Evolutionary conservation across 2,888 invertebrate genomes (phyloP).

Genomic region (Catocala nupta): DNA sequence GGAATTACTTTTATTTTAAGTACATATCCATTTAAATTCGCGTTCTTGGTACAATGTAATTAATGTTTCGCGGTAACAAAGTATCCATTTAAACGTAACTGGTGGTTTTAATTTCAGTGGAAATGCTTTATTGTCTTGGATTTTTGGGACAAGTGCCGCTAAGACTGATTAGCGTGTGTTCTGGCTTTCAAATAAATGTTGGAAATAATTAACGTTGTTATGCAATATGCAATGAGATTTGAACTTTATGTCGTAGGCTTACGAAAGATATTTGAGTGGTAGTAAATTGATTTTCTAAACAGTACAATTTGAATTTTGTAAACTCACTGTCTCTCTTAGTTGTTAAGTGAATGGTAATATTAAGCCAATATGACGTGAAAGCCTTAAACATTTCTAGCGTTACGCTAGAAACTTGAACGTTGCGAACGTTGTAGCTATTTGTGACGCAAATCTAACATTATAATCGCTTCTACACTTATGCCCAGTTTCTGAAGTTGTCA

Average conservation of each 20-base stretch:
- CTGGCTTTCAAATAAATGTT: slow-evolving; percentile 22
- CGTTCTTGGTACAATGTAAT: slow-evolving; percentile 53
- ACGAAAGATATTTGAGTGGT: neutral
- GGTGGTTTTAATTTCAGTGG: slow-evolving; percentile 70
- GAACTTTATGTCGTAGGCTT: neutral
- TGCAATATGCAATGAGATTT: slow-evolving; percentile 3
- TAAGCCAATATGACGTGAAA: neutral
- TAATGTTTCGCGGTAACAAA: slow-evolving; percentile 69
- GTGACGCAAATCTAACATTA: too few species aligned
- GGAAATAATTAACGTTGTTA: slow-evolving; percentile 17
- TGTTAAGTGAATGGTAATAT: neutral
- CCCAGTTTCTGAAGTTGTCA: too few species aligned
- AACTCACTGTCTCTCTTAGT: neutral
- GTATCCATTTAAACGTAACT: slow-evolving; percentile 68
- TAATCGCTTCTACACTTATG: too few species aligned
- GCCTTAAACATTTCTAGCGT: too few species aligned
- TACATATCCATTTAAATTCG: slow-evolving; percentile 44
- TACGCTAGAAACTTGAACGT: too few species aligned
- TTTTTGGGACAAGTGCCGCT: slow-evolving; percentile 49
- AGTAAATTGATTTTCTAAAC: slow-evolving; percentile 3
- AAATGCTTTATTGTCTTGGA: slow-evolving; percentile 56
- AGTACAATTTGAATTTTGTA: neutral
- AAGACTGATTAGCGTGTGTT: slow-evolving; percentile 42
- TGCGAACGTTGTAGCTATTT: too few species aligned
- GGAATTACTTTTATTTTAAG: neutral